Evolutionary conservation across 2,113 vertebrate genomes (phyloP).

Genomic region (Clarias macrocephalus): DNA sequence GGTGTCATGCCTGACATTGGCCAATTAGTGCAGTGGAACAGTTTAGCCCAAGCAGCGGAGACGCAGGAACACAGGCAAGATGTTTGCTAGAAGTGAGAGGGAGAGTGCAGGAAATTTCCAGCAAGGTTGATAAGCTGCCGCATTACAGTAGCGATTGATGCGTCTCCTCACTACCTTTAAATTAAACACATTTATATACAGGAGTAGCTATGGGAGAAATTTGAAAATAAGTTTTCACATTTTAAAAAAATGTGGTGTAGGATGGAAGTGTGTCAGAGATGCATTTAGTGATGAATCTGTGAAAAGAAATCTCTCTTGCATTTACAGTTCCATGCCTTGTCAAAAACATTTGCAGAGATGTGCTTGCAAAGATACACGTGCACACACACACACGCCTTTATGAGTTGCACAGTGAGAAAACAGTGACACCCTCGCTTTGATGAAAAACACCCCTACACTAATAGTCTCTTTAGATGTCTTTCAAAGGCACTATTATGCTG

Average conservation of each 20-base stretch:
- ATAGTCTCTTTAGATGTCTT: conserved; percentile 70
- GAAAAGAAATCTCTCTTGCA: background rate
- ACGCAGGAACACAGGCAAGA: conserved; percentile 61
- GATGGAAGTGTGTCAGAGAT: background rate
- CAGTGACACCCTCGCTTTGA: conserved; percentile 51
- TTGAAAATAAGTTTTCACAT: background rate
- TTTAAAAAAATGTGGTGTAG: background rate
- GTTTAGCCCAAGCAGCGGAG: conserved; percentile 78
- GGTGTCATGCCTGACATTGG: conserved; percentile 84
- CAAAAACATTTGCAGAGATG: conserved; percentile 4
- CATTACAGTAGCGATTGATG: conserved; percentile 21
- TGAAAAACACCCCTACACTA: conserved; percentile 70
- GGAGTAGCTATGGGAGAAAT: conserved; percentile 2
- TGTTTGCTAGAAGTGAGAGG: conserved; percentile 58
- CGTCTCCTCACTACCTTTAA: conserved; percentile 25
- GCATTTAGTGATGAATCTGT: conserved; percentile 15
- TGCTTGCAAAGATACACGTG: background rate
- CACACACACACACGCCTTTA: background rate
- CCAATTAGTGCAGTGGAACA: conserved; percentile 91
- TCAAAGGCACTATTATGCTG: conserved; percentile 66
- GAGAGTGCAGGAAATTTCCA: conserved; percentile 38
- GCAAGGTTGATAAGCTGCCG: conserved; percentile 20
- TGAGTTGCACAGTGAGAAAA: background rate
- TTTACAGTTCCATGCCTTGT: conserved; percentile 19
- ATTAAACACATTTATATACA: conserved; percentile 21